Percentiles rank a stretch among this genome's conserved stretches.
phyloP scores from a whole-genome alignment of 1,140 invertebrate species.

The Bradynema listronoti region DNA sequence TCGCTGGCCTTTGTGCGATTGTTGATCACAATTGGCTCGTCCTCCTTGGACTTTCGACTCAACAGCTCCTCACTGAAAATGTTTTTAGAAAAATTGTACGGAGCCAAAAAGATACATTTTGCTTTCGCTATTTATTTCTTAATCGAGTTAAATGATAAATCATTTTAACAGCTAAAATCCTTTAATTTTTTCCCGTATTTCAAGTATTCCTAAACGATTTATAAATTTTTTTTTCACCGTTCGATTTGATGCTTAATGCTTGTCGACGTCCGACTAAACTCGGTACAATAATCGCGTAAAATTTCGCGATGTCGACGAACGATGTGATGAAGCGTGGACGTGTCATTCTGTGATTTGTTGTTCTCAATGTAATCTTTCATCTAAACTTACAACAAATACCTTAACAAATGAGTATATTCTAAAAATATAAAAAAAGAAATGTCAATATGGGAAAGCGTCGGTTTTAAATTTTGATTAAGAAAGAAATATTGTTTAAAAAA shows the following conservation, averaged over 20 bases:
- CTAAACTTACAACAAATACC: too few relatives aligned
- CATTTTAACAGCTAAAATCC: too few relatives aligned
- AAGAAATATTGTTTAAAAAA: background rate
- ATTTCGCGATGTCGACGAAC: slow-evolving; percentile 31
- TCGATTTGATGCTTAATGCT: slow-evolving; percentile 28
- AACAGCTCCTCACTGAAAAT: slow-evolving; percentile 40
- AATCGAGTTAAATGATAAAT: background rate
- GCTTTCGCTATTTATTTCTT: background rate
- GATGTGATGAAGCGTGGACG: slow-evolving; percentile 26
- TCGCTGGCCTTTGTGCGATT: slow-evolving; percentile 34
- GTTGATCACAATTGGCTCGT: slow-evolving; percentile 25
- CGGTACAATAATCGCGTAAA: slow-evolving; percentile 28
- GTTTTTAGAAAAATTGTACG: background rate
- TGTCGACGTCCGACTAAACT: slow-evolving; percentile 19
- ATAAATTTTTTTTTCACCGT: slow-evolving; percentile 15
- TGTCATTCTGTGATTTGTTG: slow-evolving; percentile 15
- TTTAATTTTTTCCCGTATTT: too few relatives aligned
- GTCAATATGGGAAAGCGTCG: background rate
- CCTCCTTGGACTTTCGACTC: slow-evolving; percentile 20
- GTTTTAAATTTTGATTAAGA: background rate
- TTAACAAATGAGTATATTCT: too few relatives aligned
- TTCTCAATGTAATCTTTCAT: slow-evolving; percentile 29
- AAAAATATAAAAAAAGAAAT: background rate
- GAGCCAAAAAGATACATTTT: background rate
- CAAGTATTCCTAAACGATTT: too few relatives aligned